Evolutionary conservation across 2,797 vertebrate species (phyloP), one percentile per base, ranked within the genome.

Genomic region (Caiman crocodilus): DNA sequence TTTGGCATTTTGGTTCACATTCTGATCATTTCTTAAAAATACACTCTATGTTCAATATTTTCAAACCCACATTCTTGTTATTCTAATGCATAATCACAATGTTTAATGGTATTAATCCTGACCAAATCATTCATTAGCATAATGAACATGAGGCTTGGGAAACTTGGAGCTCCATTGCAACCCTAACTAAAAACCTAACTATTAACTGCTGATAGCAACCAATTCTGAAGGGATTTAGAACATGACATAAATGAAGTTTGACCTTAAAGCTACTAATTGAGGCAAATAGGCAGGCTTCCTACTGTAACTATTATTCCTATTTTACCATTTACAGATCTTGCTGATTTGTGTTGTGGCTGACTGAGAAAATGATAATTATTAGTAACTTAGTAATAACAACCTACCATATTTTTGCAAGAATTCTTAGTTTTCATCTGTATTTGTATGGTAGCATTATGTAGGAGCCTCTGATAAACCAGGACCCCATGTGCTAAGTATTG

Each of bases 81-180:
- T 87, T 96, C 84, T 84, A 61, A 94, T 85, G 56, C 56, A 74
- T 80, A 92, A 79, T 93, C 77, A 26, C 8, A 73, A 12, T 35
- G 73, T 93, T 93, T 88, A 90, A 83, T 4, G 79, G 16, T 69
- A 84, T 93, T 82, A 86, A 87, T 94, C 65, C 65, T 57, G 69
- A 28, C 74, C 84, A 83, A 94, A 77, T 88, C 2, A 20, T 42
- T 55, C 75, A 82, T 91, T 88, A 90, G 26, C 21, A 57, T 93
- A 95, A 81, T 76, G 69, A 90, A 21, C 50, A 60, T 30, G 74
- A 26, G 75, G 35, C 50, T 87, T 87, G 79, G 91, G 20, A 88
- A 95, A 93, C 65, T 82, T 88, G 74, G 65, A 42, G 56, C 87
- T 94, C 94, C 79, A 77, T 64, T 85, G 75, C 18, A 89, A 75